Evolutionary conservation across 2,113 vertebrate species (phyloP), one percentile per base, ranked within the genome.

Genomic region (Ceyx melanurus): DNA sequence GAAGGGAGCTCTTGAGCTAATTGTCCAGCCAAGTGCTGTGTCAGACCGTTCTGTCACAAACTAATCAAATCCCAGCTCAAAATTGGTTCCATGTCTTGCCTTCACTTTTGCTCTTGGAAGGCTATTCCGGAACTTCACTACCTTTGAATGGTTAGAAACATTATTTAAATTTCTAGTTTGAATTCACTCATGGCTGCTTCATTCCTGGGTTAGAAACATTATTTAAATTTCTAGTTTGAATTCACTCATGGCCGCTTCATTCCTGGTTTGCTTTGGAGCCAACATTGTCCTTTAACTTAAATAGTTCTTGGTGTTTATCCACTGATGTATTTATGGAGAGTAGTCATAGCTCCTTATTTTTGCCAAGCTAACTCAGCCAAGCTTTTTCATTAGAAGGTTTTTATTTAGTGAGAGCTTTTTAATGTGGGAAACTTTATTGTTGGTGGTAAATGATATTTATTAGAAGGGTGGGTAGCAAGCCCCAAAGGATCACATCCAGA

Each of bases 261-360:
- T 95, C 82, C 90, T 91, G 92, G 80, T 90, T 95, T 94, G 73
- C 81, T 92, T 94, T 75, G 68, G 65, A 96, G 94, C 94, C 94
- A 96, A 74, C 96, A 96, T 96, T 96, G 96, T 96, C 90, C 77
- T 74, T 96, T 95, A 95, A 82, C 88, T 95, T 92, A 92, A 91
- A 84, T 89, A 84, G 82, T 40, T 87, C 73, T 94, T 94, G 94
- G 92, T 96, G 93, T 95, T 92, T 92, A 80, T 86, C 91, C 37
- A 10, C 90, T 95, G 90, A 94, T 96, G 82, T 96, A 95, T 95
- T 96, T 95, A 95, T 95, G 93, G 88, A 93, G 92, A 89, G 67
- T 83, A 92, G 83, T 94, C 95, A 85, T 82, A 93, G 90, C 64
- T 92, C 54, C 77, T 92, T 87, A 57, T 91, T 95, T 83, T 93